Conservation (phyloP, 2,113 vertebrate species). For the Phalacrocorax brasilianus region DNA sequence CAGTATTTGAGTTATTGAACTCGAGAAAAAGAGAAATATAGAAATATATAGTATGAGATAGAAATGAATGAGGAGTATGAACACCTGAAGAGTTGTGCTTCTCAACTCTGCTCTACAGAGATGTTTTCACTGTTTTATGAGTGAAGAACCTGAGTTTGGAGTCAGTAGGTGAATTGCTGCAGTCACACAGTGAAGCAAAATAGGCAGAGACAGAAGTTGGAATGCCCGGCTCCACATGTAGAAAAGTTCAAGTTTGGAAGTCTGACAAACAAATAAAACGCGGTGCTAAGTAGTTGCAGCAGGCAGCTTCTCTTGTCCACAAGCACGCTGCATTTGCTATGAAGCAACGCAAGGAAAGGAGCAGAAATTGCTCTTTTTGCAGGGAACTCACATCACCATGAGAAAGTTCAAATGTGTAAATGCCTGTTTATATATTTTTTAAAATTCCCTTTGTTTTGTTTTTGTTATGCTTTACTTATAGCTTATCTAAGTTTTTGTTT, state of each 20-base stretch:
- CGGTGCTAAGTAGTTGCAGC: background rate
- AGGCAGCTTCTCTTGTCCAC: background rate
- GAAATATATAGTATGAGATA: background rate
- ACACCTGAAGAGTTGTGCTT: background rate
- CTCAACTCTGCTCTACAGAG: background rate
- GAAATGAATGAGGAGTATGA: background rate
- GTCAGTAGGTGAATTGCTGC: background rate
- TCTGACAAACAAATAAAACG: background rate
- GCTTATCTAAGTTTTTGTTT: slow-evolving; percentile 32
- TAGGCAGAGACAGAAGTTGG: background rate
- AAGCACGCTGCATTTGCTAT: background rate
- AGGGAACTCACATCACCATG: background rate
- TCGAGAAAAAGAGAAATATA: background rate
- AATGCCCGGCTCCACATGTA: background rate
- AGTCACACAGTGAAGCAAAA: background rate
- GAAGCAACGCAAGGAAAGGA: background rate
- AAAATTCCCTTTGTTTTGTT: background rate
- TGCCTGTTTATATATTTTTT: background rate
- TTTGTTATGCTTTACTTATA: background rate
- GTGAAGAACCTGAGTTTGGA: background rate
- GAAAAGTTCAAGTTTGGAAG: background rate
- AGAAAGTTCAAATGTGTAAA: background rate
- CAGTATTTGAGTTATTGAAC: background rate
- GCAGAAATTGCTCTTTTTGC: background rate
- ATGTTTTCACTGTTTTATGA: background rate